A percentile compares a stretch with the other conserved stretches of the same genome.
Evolutionary conservation across 2,797 vertebrate species (phyloP).

Genomic region (Manis pentadactyla): DNA sequence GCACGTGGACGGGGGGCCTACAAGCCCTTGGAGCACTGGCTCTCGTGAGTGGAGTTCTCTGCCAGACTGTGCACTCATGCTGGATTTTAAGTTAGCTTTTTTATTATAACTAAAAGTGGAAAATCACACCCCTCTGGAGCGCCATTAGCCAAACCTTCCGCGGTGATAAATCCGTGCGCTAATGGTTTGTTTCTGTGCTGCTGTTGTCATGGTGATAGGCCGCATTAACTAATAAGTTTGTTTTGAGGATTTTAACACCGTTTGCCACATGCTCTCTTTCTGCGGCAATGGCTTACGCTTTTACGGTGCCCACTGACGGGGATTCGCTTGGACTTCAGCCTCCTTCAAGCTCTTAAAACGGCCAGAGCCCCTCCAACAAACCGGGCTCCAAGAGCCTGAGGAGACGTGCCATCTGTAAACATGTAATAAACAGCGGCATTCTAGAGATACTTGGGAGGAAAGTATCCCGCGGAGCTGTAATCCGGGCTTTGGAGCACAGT

Average conservation of each 20-base stretch:
- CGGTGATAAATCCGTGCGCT: conserved; percentile 72
- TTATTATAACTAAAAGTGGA: conserved; percentile 15
- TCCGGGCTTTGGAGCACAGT: accelerated
- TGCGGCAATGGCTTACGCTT: conserved; percentile 1
- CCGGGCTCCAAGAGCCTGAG: accelerated
- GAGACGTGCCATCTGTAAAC: accelerated
- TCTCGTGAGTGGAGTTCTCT: background rate
- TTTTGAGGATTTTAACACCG: conserved; percentile 73
- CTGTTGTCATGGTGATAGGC: conserved; percentile 83
- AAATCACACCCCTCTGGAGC: conserved; percentile 59
- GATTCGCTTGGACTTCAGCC: background rate
- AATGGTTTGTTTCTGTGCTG: conserved; percentile 78
- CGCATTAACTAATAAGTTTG: conserved; percentile 76
- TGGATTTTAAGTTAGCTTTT: conserved; percentile 69
- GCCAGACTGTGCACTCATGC: background rate
- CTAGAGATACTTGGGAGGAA: accelerated
- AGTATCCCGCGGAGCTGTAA: accelerated
- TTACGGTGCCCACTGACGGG: accelerated
- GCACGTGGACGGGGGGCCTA: accelerated
- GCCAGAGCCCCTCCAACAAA: background rate
- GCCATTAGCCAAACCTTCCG: conserved; percentile 50
- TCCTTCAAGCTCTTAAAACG: accelerated
- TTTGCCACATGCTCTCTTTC: conserved; percentile 74
- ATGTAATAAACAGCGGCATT: accelerated
- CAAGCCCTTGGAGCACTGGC: accelerated